Percentiles rank a stretch among this genome's conserved stretches.
phyloP scores from a whole-genome alignment of 2,888 invertebrate species.

The Druceiella hillmani region DNA sequence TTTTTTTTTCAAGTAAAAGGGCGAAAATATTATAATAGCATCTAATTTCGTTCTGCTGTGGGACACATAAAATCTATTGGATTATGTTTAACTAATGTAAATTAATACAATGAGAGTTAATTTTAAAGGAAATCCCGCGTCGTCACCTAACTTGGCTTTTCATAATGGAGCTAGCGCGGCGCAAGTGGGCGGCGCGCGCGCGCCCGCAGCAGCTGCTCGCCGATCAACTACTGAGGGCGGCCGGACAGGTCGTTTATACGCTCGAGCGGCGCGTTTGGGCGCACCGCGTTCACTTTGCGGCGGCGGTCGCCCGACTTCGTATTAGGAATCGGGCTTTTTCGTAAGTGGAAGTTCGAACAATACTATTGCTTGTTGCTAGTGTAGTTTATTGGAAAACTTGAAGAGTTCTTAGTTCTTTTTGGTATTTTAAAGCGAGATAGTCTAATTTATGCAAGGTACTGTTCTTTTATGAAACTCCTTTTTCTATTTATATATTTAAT shows the following conservation, averaged over 20 bases:
- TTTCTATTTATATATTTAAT: too few species aligned
- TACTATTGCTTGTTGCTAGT: too few species aligned
- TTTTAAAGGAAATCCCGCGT: slow-evolving; percentile 31
- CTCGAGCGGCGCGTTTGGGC: slow-evolving; percentile 61
- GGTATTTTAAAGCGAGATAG: too few species aligned
- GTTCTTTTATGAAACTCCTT: too few species aligned
- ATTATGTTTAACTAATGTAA: slow-evolving; percentile 2
- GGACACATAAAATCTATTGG: too few species aligned
- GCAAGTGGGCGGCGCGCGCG: slow-evolving; percentile 49
- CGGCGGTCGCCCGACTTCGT: slow-evolving; percentile 69
- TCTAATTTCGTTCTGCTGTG: too few species aligned
- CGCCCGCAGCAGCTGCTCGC: slow-evolving; percentile 35
- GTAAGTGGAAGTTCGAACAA: too few species aligned
- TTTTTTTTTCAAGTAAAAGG: too few species aligned
- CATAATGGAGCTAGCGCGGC: slow-evolving; percentile 63
- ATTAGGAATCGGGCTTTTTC: slow-evolving; percentile 67
- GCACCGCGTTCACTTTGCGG: slow-evolving; percentile 64
- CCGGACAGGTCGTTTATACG: slow-evolving; percentile 40
- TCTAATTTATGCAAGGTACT: too few species aligned
- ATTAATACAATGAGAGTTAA: slow-evolving; percentile 1
- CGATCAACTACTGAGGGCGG: slow-evolving; percentile 29
- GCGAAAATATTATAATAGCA: too few species aligned
- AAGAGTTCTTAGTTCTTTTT: too few species aligned
- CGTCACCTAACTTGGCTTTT: slow-evolving; percentile 57
- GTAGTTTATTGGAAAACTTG: too few species aligned